A percentile compares a stretch with the other conserved stretches of the same genome.
These are phyloP conservation scores for Achroia grisella DNA, from an alignment of 1,140 invertebrate species.

Conservation along the genomic window DNA sequence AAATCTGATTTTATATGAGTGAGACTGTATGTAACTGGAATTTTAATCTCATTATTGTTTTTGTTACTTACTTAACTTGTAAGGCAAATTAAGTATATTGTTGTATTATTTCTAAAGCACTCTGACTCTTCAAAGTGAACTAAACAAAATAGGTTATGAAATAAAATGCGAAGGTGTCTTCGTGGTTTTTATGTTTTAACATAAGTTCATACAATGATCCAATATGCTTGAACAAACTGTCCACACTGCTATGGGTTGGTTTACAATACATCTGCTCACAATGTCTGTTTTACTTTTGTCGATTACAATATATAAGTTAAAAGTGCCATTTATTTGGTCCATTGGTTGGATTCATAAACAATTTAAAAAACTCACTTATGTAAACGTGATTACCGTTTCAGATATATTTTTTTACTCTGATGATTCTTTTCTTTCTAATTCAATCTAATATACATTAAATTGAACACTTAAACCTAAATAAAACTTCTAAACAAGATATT, in stretches of 20 bases:
- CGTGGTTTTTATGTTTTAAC: slow-evolving; percentile 63
- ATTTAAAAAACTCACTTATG: slow-evolving; percentile 38
- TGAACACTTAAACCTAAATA: slow-evolving; percentile 69
- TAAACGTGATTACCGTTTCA: slow-evolving; percentile 39
- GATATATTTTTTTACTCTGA: slow-evolving; percentile 24
- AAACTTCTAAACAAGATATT: slow-evolving; percentile 68
- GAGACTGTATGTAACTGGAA: no score
- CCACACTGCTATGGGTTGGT: slow-evolving; percentile 39
- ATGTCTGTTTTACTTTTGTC: slow-evolving; percentile 22
- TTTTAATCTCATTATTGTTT: no score
- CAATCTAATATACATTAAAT: slow-evolving; percentile 62
- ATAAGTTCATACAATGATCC: slow-evolving; percentile 69
- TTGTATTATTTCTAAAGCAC: no score
- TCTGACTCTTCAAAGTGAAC: no score
- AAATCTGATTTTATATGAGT: no score
- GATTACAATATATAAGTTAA: slow-evolving; percentile 43
- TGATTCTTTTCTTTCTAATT: slow-evolving; percentile 47
- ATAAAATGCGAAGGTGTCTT: slow-evolving; percentile 46
- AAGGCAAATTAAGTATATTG: no score
- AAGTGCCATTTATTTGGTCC: slow-evolving; percentile 55
- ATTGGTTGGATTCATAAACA: slow-evolving; percentile 54
- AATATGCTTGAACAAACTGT: slow-evolving; percentile 62
- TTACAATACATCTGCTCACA: slow-evolving; percentile 29
- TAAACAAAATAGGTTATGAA: slow-evolving; percentile 11
- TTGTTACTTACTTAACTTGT: no score